Conservation (phyloP, 2,888 invertebrate genomes). For the Trachelus iudaicus region DNA sequence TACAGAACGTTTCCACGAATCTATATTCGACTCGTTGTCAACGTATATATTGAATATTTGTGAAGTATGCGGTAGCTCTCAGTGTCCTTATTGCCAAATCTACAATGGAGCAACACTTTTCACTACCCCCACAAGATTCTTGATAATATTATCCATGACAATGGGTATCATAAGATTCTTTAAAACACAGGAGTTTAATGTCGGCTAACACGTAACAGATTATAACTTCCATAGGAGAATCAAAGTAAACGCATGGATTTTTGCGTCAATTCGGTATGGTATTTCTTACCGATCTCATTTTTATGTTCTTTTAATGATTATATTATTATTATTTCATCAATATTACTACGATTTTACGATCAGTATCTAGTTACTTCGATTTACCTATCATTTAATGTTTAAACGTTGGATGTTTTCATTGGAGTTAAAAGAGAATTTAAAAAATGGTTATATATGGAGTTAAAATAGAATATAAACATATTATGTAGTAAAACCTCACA, state of each 20-base stretch:
- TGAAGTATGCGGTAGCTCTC: slow-evolving; percentile 94
- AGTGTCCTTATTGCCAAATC: slow-evolving; percentile 91
- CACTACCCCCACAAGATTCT: slow-evolving; percentile 47
- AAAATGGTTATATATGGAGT: too few relatives aligned
- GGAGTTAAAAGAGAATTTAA: too few relatives aligned
- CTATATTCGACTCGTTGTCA: slow-evolving; percentile 87
- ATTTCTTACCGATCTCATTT: too few relatives aligned
- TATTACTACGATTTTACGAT: too few relatives aligned
- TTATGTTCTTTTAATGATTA: too few relatives aligned
- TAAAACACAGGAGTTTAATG: slow-evolving; percentile 46
- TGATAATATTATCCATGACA: slow-evolving; percentile 40
- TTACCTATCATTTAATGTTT: not conserved
- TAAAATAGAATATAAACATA: too few relatives aligned
- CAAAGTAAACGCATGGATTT: slow-evolving; percentile 3
- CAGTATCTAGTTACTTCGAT: too few relatives aligned
- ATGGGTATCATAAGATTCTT: slow-evolving; percentile 44
- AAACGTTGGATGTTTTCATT: too few relatives aligned
- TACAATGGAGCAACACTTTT: slow-evolving; percentile 75
- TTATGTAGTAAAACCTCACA: too few relatives aligned
- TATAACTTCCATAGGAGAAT: slow-evolving; percentile 3
- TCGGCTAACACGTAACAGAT: slow-evolving; percentile 33
- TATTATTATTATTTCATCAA: too few relatives aligned
- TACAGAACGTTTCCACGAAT: slow-evolving; percentile 91
- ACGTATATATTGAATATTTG: slow-evolving; percentile 91
- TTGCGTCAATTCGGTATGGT: too few relatives aligned